Conservation (phyloP, 23 tunicate species). For the Pegea sp. region DNA sequence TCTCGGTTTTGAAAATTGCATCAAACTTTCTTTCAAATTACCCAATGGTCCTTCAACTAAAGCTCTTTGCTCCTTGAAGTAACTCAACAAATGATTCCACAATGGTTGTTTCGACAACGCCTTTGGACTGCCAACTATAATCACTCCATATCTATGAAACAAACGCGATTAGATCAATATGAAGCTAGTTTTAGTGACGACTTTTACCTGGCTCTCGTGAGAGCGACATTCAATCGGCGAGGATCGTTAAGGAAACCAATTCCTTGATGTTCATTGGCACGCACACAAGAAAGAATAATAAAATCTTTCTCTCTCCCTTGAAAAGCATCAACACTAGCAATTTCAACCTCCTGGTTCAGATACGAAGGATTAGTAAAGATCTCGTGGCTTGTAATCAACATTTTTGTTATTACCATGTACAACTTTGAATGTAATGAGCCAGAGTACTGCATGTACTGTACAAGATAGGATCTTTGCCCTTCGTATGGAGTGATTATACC, state of each 20-base stretch:
- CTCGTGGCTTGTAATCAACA: no score
- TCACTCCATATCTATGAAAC: conserved; percentile 50
- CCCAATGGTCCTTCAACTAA: conserved; percentile 84
- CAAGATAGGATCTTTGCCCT: conserved; percentile 90
- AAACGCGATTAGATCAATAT: no score
- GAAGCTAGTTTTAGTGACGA: neutral
- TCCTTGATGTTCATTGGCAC: conserved; percentile 98
- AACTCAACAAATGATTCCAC: conserved; percentile 86
- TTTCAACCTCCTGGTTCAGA: conserved; percentile 59
- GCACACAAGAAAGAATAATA: conserved; percentile 85
- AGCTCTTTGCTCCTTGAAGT: conserved; percentile 88
- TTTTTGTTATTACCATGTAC: conserved; percentile 96
- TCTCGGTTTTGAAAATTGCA: conserved; percentile 92
- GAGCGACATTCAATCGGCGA: conserved; percentile 85
- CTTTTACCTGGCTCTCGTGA: conserved; percentile 70
- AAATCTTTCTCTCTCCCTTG: conserved; percentile 97
- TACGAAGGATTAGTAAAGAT: no score
- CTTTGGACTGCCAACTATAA: conserved; percentile 91
- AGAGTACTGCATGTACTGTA: conserved; percentile 96
- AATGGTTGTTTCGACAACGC: conserved; percentile 87
- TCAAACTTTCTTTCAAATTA: conserved; percentile 68
- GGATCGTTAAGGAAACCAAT: conserved; percentile 97
- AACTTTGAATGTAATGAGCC: conserved; percentile 90
- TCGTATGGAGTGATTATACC: conserved; percentile 97
- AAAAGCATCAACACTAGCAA: conserved; percentile 94